Evolutionary conservation across 2,113 vertebrate genomes (phyloP).

Genomic region (Panthera leo): DNA sequence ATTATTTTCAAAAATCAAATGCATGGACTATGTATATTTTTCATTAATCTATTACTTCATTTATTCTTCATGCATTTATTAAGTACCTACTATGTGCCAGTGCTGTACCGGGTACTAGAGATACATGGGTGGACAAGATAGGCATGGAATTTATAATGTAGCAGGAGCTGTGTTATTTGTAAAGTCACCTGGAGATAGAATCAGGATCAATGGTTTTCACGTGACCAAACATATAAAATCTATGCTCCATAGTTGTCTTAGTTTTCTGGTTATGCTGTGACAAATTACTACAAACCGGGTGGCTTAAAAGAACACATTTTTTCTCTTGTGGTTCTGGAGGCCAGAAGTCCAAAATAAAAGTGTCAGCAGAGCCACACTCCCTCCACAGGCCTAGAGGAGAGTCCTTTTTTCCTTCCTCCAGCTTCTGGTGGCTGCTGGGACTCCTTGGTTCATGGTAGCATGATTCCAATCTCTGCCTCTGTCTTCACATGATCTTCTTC

Average conservation of each 20-base stretch:
- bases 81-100: background rate
- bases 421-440: background rate
- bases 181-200: background rate
- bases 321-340: background rate
- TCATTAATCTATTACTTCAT: background rate
- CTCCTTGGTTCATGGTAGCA: background rate
- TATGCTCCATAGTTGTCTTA: background rate
- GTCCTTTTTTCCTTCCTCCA: background rate
- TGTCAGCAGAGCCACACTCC: background rate
- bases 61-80: background rate
- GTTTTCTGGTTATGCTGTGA: background rate
- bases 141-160: background rate
- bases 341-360: background rate
- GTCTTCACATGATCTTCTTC: background rate
- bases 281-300: background rate
- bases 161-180: background rate
- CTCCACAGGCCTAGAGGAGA: background rate
- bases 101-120: background rate
- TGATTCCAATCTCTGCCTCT: background rate
- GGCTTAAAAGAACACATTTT: background rate
- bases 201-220: background rate
- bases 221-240: background rate
- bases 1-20: slow-evolving; percentile 41
- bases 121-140: background rate
- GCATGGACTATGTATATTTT: background rate